Evolutionary conservation across 2,797 vertebrate species (phyloP), one percentile per base, ranked within the genome.

Genomic region (Denticeps clupeoides): DNA sequence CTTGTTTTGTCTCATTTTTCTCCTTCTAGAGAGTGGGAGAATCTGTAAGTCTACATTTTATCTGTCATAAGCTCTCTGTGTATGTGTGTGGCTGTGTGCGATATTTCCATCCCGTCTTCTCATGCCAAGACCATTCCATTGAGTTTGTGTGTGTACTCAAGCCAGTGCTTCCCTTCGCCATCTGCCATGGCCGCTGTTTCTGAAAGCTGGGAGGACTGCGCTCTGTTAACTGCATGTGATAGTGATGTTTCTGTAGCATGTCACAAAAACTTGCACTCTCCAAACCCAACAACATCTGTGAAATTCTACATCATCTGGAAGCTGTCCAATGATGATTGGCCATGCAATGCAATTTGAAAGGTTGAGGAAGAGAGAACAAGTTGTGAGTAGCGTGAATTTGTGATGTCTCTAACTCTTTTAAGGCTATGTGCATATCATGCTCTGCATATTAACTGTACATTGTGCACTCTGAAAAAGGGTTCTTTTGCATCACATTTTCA

Each of bases 11-110:
- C 69, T 82, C 53, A 71, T 88, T 88, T 73, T 81, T 61, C 77
- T 83, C 78, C 69, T 69, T 82, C 64, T 84, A 98, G 93, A 85
- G 91, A 97, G 77, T 97, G 93, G 93, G 93, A 84, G 87, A 89
- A 71, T 69, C 89, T 98, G 93, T 98, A 93, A 98, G 92, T 97
- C 45, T 63, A 63, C 35, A 65, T 82, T 72, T 82, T 79, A 71
- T 83, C 83, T 74, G 62, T 61, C 51, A 40, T 67, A 59, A 62
- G 55, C 63, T 59, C 27, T 65, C 52, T 51, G 48, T 65, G 53
- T 55, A 31, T 22, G 27, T 46, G 32, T 27, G 24, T 35, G 11
- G 41, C 15, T 37, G 24, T n/a, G 16, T 60, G 12, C 60, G 46
- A 31, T 27, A 22, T 26, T 46, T 22, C 8, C 58, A 47, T 19